phyloP scores from a whole-genome alignment of 53 echinoderm and acorn worm species.

The Zoroaster sp. region DNA sequence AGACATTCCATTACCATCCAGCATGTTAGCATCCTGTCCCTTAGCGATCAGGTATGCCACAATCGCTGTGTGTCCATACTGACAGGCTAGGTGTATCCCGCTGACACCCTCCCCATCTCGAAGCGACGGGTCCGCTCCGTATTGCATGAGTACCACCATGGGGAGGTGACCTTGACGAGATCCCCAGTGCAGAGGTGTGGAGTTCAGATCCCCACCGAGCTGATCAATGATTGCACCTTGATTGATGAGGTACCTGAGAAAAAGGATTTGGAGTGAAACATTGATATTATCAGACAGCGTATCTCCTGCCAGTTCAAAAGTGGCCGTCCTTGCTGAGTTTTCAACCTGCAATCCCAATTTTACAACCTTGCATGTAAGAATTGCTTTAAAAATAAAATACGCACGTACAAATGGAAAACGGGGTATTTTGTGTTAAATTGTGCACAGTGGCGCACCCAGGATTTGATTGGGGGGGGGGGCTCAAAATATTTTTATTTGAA shows the following conservation, averaged over 20 bases:
- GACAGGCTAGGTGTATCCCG: conserved; percentile 84
- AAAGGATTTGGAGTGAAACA: not conserved
- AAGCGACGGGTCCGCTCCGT: conserved; percentile 88
- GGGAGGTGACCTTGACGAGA: conserved; percentile 90
- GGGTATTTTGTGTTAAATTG: no score
- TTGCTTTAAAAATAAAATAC: no score
- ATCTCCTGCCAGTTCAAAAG: no score
- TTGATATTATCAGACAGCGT: not conserved
- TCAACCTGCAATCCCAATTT: no score
- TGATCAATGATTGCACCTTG: conserved; percentile 82
- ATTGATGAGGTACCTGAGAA: conserved; percentile 70
- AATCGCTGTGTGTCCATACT: conserved; percentile 92
- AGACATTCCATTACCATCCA: conserved; percentile 89
- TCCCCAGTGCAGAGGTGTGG: conserved; percentile 94
- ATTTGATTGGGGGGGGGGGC: no score
- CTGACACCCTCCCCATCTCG: conserved; percentile 84
- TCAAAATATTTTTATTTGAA: no score
- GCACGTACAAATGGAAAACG: no score
- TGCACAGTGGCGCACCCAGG: no score
- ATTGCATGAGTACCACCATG: conserved; percentile 89
- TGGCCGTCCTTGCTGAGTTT: no score
- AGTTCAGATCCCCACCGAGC: conserved; percentile 89
- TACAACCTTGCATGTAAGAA: no score
- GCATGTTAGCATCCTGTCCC: conserved; percentile 86
- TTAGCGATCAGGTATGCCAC: conserved; percentile 87